Percentiles rank a stretch among this genome's conserved stretches.
Evolutionary conservation across 2,113 vertebrate genomes (phyloP).

Genomic region (Mormoops blainvillei): DNA sequence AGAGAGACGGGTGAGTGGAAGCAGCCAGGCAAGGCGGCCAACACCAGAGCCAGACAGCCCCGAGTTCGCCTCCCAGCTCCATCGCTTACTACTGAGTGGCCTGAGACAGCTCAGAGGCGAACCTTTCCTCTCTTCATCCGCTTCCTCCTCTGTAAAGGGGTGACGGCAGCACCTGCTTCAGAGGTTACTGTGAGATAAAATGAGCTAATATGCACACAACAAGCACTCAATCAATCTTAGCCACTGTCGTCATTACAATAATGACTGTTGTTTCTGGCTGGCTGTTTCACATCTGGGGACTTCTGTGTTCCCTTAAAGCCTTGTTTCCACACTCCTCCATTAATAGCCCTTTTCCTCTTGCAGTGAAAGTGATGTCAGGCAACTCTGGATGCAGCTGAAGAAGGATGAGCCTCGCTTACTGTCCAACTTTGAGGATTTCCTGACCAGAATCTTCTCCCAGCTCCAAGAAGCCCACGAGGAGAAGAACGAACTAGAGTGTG

Average conservation of each 20-base stretch:
- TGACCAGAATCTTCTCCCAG: constrained; percentile 87
- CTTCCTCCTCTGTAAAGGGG: background rate
- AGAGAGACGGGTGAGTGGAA: background rate
- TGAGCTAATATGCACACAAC: background rate
- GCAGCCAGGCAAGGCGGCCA: background rate
- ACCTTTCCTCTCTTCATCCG: background rate
- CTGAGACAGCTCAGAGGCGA: background rate
- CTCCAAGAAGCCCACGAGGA: constrained; percentile 91
- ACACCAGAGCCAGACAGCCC: background rate
- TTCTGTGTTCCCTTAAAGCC: background rate
- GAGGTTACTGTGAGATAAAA: background rate
- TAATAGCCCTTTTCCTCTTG: background rate
- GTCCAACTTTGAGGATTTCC: constrained; percentile 90
- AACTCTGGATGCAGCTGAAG: constrained; percentile 88
- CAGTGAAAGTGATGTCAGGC: constrained; percentile 86
- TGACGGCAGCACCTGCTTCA: background rate
- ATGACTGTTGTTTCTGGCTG: rapidly evolving
- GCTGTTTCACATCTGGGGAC: background rate
- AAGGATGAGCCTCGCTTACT: constrained; percentile 89
- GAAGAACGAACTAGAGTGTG: constrained; percentile 88
- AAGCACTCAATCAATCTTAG: background rate
- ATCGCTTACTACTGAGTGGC: background rate
- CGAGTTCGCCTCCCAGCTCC: background rate
- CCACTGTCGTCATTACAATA: rapidly evolving
- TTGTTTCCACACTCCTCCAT: rapidly evolving